A percentile compares a stretch with the other conserved stretches of the same genome.
phyloP scores from a whole-genome alignment of 2,888 invertebrate species.

The Drosophila ezoana region DNA sequence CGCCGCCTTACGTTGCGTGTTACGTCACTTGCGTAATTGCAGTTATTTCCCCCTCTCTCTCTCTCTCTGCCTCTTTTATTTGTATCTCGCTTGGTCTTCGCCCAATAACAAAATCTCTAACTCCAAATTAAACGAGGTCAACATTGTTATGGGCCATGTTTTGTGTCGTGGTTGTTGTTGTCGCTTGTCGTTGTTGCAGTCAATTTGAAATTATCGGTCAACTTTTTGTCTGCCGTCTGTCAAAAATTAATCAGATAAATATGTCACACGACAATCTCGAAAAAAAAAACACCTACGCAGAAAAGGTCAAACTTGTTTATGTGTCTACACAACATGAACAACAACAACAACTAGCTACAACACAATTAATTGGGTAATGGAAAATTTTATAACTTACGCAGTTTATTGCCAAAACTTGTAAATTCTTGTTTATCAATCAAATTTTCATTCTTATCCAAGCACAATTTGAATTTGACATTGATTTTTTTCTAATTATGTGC shows the following conservation, averaged over 20 bases:
- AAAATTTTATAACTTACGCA: constrained; percentile 54
- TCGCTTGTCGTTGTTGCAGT: constrained; percentile 51
- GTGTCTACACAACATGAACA: constrained; percentile 32
- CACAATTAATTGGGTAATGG: constrained; percentile 44
- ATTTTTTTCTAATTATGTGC: background rate
- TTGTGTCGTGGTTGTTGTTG: constrained; percentile 32
- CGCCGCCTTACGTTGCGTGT: constrained; percentile 59
- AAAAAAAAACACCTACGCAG: constrained; percentile 45
- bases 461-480: constrained; percentile 7
- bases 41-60: constrained; percentile 39
- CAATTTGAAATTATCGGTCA: constrained; percentile 78
- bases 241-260: constrained; percentile 78
- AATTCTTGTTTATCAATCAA: background rate
- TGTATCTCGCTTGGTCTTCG: constrained; percentile 29
- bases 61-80: constrained; percentile 8
- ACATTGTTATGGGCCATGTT: constrained; percentile 69
- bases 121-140: constrained; percentile 61
- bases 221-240: constrained; percentile 76
- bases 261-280: constrained; percentile 53
- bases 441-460: constrained; percentile 16
- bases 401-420: constrained; percentile 18
- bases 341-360: constrained; percentile 23
- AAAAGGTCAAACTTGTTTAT: constrained; percentile 63
- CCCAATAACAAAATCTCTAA: constrained; percentile 37
- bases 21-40: constrained; percentile 77